These are phyloP conservation scores for Chelmon rostratus DNA, from an alignment of 2,797 vertebrate species.

Conservation along the genomic window DNA sequence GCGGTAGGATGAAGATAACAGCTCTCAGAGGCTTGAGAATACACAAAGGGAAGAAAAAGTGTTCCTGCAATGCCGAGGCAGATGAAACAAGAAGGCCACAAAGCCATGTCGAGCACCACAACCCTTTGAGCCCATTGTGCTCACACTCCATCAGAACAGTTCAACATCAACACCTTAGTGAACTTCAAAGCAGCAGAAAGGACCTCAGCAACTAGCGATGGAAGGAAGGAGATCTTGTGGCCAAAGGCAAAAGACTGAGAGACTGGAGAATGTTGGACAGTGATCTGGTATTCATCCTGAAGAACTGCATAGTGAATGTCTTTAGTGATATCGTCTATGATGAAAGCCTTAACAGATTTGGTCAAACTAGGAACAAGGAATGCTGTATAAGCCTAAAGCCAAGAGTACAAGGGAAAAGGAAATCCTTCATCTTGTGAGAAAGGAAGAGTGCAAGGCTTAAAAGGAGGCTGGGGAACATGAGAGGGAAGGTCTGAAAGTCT, in stretches of 20 bases:
- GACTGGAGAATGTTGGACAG: no score
- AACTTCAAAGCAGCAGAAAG: neutral
- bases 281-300: neutral
- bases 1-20: neutral
- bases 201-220: neutral
- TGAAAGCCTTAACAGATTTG: neutral
- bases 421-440: neutral
- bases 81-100: neutral
- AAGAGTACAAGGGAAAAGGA: neutral
- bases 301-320: neutral
- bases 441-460: neutral
- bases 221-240: neutral
- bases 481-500: neutral
- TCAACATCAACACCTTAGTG: neutral
- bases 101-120: neutral
- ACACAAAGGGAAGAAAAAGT: neutral
- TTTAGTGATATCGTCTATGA: neutral
- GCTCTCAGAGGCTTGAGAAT: neutral
- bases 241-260: neutral
- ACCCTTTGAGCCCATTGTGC: neutral
- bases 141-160: neutral
- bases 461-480: neutral
- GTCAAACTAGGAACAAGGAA: neutral
- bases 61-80: neutral
- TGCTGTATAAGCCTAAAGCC: neutral